Conservation (phyloP, 2,888 invertebrate genomes). For the Drosophila ezoana region DNA sequence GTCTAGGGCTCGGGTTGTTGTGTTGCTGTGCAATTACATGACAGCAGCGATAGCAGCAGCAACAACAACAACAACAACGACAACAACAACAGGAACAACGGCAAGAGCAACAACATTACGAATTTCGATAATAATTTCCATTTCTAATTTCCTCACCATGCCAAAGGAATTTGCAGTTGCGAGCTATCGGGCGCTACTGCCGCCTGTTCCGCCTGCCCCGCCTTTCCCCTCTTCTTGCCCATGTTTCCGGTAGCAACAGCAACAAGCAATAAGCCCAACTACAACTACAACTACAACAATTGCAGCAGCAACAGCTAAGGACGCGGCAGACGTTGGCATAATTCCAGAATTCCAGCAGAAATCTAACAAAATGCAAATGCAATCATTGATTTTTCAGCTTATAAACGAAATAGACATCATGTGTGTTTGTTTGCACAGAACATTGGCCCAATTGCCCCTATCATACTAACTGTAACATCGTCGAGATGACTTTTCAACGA, state of each 20-base stretch:
- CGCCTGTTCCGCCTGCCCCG: background rate
- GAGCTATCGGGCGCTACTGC: slow-evolving; percentile 31
- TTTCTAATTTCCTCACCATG: slow-evolving; percentile 80
- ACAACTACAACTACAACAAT: slow-evolving; percentile 11
- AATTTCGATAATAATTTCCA: slow-evolving; percentile 83
- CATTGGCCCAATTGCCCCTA: slow-evolving; percentile 28
- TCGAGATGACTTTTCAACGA: slow-evolving; percentile 9
- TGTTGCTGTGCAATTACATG: slow-evolving; percentile 69
- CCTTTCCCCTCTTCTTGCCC: slow-evolving; percentile 11
- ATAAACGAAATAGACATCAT: slow-evolving; percentile 57
- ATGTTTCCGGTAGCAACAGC: slow-evolving; percentile 43
- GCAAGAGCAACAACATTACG: slow-evolving; percentile 42
- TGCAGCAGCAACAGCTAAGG: slow-evolving; percentile 23
- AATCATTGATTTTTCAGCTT: slow-evolving; percentile 78
- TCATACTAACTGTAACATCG: slow-evolving; percentile 4
- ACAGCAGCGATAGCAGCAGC: slow-evolving; percentile 58
- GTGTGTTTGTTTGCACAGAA: slow-evolving; percentile 38
- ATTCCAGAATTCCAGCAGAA: slow-evolving; percentile 64
- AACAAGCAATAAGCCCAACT: slow-evolving; percentile 36
- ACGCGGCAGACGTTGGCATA: slow-evolving; percentile 69
- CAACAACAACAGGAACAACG: slow-evolving; percentile 14
- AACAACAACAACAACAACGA: slow-evolving; percentile 42
- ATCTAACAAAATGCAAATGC: slow-evolving; percentile 78
- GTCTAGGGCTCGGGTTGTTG: slow-evolving; percentile 40
- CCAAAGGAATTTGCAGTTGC: slow-evolving; percentile 67